Percentiles rank a stretch among this genome's conserved stretches.
Evolutionary conservation across 2,113 vertebrate genomes (phyloP).

Genomic region (Amblyornis subalaris): DNA sequence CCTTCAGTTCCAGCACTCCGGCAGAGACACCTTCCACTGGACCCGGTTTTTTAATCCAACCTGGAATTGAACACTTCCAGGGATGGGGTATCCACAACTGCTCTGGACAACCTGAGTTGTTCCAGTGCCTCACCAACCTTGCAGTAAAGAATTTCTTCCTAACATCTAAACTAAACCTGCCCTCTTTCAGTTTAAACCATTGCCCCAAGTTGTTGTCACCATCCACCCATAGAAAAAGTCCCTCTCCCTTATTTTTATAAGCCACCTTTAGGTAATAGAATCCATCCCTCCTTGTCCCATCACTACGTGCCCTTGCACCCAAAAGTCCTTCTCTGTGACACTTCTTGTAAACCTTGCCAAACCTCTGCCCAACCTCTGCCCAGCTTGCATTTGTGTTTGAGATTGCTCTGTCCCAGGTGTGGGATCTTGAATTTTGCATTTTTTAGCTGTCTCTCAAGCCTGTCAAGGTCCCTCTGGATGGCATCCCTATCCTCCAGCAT

Average conservation of each 20-base stretch:
- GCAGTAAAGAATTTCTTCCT: not conserved
- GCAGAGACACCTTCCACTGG: not conserved
- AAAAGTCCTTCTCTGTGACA: not conserved
- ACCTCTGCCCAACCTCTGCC: not conserved
- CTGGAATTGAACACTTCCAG: not conserved
- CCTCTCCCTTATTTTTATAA: not conserved
- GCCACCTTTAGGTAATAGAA: not conserved
- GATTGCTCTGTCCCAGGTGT: not conserved
- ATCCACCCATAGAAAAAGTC: rapidly evolving
- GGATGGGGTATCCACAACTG: not conserved
- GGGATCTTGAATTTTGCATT: not conserved
- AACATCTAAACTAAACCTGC: not conserved
- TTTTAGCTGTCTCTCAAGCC: not conserved
- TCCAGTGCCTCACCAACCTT: not conserved
- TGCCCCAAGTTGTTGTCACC: not conserved
- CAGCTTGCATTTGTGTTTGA: not conserved
- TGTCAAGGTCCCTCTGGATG: not conserved
- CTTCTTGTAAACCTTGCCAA: not conserved
- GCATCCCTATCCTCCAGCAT: not conserved
- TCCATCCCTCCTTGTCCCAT: not conserved
- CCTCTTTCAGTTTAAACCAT: not conserved
- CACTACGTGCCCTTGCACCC: rapidly evolving
- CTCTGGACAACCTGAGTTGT: not conserved
- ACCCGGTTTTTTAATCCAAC: not conserved
- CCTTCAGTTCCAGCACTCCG: not conserved